These are phyloP conservation scores for Autographa gamma DNA, from an alignment of 2,888 invertebrate species.

Conservation along the genomic window DNA sequence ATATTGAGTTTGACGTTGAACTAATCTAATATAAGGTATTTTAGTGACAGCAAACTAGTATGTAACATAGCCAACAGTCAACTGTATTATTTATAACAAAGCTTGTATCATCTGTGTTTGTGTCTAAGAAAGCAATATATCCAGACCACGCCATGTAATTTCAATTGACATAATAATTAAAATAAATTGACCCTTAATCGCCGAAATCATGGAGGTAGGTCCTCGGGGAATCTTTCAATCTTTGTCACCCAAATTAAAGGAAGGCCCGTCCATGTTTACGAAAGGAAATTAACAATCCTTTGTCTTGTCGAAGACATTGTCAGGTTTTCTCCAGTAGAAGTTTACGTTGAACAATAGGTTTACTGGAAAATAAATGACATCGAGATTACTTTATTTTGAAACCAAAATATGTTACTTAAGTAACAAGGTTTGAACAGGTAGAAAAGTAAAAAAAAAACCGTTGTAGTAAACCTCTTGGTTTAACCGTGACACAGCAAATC, in stretches of 20 bases:
- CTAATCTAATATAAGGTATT: too few relatives aligned
- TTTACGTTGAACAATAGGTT: not conserved
- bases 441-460: too few relatives aligned
- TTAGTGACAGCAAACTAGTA: too few relatives aligned
- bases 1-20: too few relatives aligned
- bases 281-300: constrained; percentile 9
- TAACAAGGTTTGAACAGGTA: too few relatives aligned
- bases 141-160: not conserved
- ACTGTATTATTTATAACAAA: too few relatives aligned
- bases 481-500: too few relatives aligned
- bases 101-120: too few relatives aligned
- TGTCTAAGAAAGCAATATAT: too few relatives aligned
- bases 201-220: not conserved
- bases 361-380: not conserved
- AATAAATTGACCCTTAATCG: not conserved
- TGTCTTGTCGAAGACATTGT: not conserved
- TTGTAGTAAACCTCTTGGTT: too few relatives aligned
- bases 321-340: not conserved
- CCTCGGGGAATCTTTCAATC: not conserved
- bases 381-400: not conserved
- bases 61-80: too few relatives aligned
- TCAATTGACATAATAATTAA: not conserved
- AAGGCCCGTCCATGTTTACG: constrained; percentile 5
- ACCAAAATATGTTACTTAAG: too few relatives aligned
- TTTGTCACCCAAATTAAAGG: constrained; percentile 5